Percentiles rank a stretch among this genome's conserved stretches.
phyloP scores from a whole-genome alignment of 2,113 vertebrate species.

The Entosphenus tridentatus region DNA sequence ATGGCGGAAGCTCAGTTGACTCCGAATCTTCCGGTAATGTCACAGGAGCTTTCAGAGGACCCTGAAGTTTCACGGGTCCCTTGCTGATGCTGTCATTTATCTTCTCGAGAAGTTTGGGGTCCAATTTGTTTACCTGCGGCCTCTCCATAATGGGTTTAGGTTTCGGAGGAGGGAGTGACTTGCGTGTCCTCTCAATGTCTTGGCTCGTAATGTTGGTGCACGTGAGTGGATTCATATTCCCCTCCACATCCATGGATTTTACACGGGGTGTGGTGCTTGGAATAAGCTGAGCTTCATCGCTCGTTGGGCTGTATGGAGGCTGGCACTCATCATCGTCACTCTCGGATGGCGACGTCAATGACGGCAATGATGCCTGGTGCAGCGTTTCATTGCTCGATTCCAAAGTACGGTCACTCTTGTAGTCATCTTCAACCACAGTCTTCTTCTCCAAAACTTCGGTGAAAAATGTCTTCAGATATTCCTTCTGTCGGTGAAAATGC shows the following conservation, averaged over 20 bases:
- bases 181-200: slow-evolving; percentile 93
- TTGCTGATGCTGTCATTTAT: background rate
- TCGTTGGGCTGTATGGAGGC: slow-evolving; percentile 93
- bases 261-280: background rate
- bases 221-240: slow-evolving; percentile 30
- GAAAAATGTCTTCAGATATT: slow-evolving; percentile 87
- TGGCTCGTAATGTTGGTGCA: slow-evolving; percentile 46
- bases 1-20: no score
- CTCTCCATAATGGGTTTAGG: slow-evolving; percentile 58
- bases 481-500: slow-evolving; percentile 83
- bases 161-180: slow-evolving; percentile 95
- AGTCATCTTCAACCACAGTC: slow-evolving; percentile 67
- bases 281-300: background rate
- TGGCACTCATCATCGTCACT: slow-evolving; percentile 90
- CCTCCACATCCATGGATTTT: background rate
- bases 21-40: no score
- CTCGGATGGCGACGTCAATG: slow-evolving; percentile 69
- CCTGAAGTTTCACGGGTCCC: background rate
- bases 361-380: slow-evolving; percentile 54
- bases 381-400: slow-evolving; percentile 72
- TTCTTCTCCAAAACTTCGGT: slow-evolving; percentile 90
- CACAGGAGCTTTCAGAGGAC: no score
- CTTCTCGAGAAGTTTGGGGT: slow-evolving; percentile 79
- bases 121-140: slow-evolving; percentile 34
- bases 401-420: slow-evolving; percentile 53